Base-by-base conservation (phyloP, 2,797 vertebrate genomes). In the Lagocephalus sceleratus region DNA sequence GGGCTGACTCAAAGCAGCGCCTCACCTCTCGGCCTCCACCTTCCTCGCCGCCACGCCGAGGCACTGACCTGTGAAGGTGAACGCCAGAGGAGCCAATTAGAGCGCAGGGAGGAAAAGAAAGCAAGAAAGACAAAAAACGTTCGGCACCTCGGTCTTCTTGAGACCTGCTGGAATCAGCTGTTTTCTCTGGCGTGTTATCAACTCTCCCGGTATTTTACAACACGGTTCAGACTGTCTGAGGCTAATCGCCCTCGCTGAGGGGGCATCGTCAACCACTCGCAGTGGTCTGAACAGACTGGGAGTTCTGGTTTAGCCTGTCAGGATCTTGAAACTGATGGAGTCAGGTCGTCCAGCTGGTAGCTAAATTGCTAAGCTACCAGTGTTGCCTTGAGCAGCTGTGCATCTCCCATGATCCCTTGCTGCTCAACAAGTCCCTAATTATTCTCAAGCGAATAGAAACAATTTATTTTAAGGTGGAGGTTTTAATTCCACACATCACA, bases 61-160 rank as follows among this genome's bases (percentile, higher is more conserved):
- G 68, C 65, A 5, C 26, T 57, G 68, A 80, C 58, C 76, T 60
- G 76, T 83, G 85, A 86, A 85, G 80, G 78, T 79, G 66, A 81
- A 76, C 81, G 67, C 73, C 77, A 70, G 70, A 79, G 74, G 75
- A 84, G 65, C 74, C 82, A 79, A 84, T 87, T 85, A 81, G 57
- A 78, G 71, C 35, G 1, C 44, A 68, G 41, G 48, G 51, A 79
- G 47, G 3, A 54, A 45, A 56, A 47, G 44, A 62, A n/a, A n/a
- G 1, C 44, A 68, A 39, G 48, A 52, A 79, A 49, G 3, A 54
- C 42, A 56, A 47, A 42, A 62, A 22, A 20, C 54, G 39, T 15
- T 4, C 20, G 39, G n/a, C 39, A 5, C 49, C 65, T 40, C 51
- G 22, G 40, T 47, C 51, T 25, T 25, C 25, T 35, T 53, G 5